phyloP scores from a whole-genome alignment of 2,113 vertebrate genomes.

The Gulo gulo region DNA sequence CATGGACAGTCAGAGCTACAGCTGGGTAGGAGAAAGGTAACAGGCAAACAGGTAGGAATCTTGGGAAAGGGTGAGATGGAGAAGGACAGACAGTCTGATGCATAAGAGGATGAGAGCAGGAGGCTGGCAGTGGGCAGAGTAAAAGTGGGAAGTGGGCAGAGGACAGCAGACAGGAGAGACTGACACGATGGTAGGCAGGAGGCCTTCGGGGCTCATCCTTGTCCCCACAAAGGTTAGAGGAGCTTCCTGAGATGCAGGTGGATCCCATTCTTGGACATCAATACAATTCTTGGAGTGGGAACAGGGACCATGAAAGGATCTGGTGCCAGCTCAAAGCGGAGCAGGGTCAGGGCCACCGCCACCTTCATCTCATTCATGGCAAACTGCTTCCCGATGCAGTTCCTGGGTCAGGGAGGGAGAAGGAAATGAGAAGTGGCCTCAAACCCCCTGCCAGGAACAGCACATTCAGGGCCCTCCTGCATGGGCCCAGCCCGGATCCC shows the following conservation, averaged over 20 bases:
- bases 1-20: background rate
- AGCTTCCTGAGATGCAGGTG: no score
- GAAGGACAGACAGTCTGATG: background rate
- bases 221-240: no score
- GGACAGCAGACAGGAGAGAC: background rate
- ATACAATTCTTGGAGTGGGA: no score
- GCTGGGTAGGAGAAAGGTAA: no score
- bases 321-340: no score
- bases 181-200: background rate
- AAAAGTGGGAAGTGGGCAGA: background rate
- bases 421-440: background rate
- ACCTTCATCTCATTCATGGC: no score
- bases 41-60: background rate
- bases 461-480: background rate
- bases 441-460: background rate
- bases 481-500: accelerated
- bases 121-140: background rate
- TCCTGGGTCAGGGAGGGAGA: constrained; percentile 80
- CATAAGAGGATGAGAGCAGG: background rate
- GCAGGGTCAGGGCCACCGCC: no score
- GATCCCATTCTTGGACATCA: no score
- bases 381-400: constrained; percentile 80
- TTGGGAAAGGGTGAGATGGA: background rate
- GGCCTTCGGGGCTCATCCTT: no score
- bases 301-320: no score